Percentiles rank a stretch among this genome's conserved stretches.
Evolutionary conservation across 2,113 vertebrate species (phyloP).

Genomic region (Gymnorhina tibicen): DNA sequence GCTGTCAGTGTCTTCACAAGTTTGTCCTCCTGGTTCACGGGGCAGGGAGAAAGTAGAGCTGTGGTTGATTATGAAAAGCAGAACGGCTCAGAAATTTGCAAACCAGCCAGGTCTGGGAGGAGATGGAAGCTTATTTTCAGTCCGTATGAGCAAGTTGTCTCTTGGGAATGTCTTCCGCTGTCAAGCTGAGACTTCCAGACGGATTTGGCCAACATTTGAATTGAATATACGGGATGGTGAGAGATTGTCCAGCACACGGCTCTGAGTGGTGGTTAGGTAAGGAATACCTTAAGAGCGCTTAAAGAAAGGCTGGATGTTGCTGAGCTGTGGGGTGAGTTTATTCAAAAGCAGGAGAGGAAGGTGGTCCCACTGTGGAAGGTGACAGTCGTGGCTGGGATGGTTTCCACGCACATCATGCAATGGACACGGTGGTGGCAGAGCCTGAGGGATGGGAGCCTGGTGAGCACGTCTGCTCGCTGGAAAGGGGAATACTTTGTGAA

Average conservation of each 20-base stretch:
- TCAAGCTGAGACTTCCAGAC: not conserved
- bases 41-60: not conserved
- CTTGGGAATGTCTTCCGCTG: not conserved
- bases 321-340: not conserved
- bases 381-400: fast-evolving
- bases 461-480: fast-evolving
- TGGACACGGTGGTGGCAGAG: fast-evolving
- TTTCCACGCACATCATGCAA: not conserved
- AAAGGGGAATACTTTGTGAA: not conserved
- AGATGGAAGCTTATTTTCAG: not conserved
- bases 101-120: not conserved
- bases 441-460: not conserved
- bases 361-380: not conserved
- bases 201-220: not conserved
- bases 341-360: not conserved
- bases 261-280: not conserved
- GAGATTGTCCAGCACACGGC: not conserved
- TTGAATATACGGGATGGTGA: fast-evolving
- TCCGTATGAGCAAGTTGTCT: not conserved
- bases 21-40: not conserved
- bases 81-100: not conserved
- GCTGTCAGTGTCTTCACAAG: not conserved
- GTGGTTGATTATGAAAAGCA: not conserved
- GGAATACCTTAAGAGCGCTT: not conserved
- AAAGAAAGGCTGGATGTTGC: not conserved